Percentiles rank a stretch among this genome's conserved stretches.
Conservation (phyloP, 2,113 vertebrate species). For the Megaceryle torquata region DNA sequence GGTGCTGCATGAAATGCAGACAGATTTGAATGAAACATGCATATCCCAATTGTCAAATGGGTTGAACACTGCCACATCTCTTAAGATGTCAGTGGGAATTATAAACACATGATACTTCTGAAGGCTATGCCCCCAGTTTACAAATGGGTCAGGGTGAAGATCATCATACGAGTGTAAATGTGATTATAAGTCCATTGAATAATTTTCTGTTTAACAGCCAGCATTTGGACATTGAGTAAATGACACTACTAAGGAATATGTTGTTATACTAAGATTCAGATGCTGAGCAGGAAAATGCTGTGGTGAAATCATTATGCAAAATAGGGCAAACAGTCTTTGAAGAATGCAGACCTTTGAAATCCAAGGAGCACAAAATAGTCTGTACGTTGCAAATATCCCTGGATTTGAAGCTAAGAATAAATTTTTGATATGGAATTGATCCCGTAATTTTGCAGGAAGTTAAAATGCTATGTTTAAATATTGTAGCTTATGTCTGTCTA, state of each 20-base stretch:
- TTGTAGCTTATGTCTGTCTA: neutral
- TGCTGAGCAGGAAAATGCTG: slow-evolving; percentile 5
- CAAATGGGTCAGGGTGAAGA: neutral
- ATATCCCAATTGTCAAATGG: neutral
- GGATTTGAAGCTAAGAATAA: neutral
- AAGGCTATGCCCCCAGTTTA: neutral
- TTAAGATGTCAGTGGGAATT: neutral
- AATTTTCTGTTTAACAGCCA: neutral
- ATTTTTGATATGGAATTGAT: neutral
- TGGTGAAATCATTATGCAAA: slow-evolving; percentile 30
- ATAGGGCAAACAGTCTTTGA: neutral
- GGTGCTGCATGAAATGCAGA: neutral
- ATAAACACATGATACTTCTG: neutral
- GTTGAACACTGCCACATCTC: neutral
- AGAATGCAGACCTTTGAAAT: neutral
- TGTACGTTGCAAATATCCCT: neutral
- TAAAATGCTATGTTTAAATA: neutral
- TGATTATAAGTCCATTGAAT: neutral
- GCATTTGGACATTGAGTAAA: neutral
- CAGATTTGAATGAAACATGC: neutral
- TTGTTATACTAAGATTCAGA: neutral
- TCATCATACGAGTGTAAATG: neutral
- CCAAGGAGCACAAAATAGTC: neutral
- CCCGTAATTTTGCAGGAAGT: neutral
- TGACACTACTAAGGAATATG: neutral